A percentile compares a stretch with the other conserved stretches of the same genome.
phyloP scores from a whole-genome alignment of 2,797 vertebrate genomes.

The Hypotaenidia philippensis region DNA sequence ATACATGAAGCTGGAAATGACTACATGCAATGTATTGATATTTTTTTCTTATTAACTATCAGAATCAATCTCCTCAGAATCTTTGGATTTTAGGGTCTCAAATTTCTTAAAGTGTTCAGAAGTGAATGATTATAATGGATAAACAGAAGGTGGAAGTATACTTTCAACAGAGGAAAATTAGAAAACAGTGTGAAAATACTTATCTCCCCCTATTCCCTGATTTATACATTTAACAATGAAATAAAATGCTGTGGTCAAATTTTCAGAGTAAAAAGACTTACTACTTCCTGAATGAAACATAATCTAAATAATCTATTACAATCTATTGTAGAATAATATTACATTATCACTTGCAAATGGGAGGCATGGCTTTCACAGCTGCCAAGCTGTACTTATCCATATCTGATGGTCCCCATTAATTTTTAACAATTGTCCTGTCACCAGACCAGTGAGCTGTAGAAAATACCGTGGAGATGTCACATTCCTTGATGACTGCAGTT shows the following conservation, averaged over 20 bases:
- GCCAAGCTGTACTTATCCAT: constrained; percentile 13
- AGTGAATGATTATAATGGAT: not conserved
- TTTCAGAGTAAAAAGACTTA: not conserved
- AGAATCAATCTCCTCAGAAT: not conserved
- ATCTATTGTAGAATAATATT: not conserved
- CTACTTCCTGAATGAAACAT: not conserved
- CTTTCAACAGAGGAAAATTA: not conserved
- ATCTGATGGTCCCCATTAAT: constrained; percentile 37
- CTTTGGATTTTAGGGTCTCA: not conserved
- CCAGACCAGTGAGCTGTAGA: constrained; percentile 36
- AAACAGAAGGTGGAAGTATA: not conserved
- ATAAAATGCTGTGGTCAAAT: not conserved
- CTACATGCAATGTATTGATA: not conserved
- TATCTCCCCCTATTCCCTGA: not conserved
- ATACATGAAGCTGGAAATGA: not conserved
- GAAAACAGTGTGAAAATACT: not conserved
- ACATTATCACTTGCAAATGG: not conserved
- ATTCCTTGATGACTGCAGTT: constrained; percentile 39
- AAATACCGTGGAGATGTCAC: constrained; percentile 32
- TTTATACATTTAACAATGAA: not conserved
- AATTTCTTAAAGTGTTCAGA: not conserved
- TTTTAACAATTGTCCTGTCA: constrained; percentile 50
- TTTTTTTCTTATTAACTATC: not conserved
- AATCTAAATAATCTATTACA: not conserved
- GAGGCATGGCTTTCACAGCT: not conserved